Percentiles rank a stretch among this genome's conserved stretches.
phyloP scores from a whole-genome alignment of 92 coral and sea anemone genomes.

The Epizoanthus scotinus region DNA sequence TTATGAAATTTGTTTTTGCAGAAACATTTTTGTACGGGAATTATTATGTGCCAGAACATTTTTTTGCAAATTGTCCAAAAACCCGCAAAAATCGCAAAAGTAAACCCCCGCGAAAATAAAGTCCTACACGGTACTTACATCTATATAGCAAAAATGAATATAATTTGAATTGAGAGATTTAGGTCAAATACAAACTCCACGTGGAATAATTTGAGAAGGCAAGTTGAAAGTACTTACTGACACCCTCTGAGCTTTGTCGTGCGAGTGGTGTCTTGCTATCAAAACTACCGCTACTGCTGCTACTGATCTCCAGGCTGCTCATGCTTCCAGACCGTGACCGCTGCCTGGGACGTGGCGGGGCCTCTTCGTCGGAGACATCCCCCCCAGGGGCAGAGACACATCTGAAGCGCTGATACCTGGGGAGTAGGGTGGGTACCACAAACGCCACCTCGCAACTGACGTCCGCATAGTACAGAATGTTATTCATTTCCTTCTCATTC shows the following conservation, averaged over 20 bases:
- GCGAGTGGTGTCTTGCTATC: slow-evolving; percentile 58
- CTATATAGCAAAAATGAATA: no score
- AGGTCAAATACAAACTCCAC: no score
- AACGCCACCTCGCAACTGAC: slow-evolving; percentile 94
- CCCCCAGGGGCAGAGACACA: slow-evolving; percentile 59
- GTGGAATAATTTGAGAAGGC: not conserved
- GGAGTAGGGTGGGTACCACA: slow-evolving; percentile 86
- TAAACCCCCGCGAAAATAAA: no score
- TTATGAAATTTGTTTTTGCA: no score
- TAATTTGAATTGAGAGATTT: no score
- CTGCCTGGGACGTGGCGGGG: slow-evolving; percentile 31
- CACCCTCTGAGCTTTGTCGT: slow-evolving; percentile 77
- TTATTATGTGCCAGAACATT: no score
- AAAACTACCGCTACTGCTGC: slow-evolving; percentile 59
- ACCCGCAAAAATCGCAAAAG: no score
- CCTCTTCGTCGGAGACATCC: slow-evolving; percentile 60
- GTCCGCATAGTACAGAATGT: slow-evolving; percentile 90
- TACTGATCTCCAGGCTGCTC: slow-evolving; percentile 68
- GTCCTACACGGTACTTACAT: no score
- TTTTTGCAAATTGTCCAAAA: no score
- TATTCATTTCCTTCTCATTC: slow-evolving; percentile 57
- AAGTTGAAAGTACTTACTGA: slow-evolving; percentile 20
- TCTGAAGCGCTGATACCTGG: slow-evolving; percentile 77
- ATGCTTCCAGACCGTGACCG: slow-evolving; percentile 84
- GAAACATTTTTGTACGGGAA: no score